A percentile compares a stretch with the other conserved stretches of the same genome.
Evolutionary conservation across 2,888 invertebrate species (phyloP).

Genomic region (Pyrrhopygopsis socrates): DNA sequence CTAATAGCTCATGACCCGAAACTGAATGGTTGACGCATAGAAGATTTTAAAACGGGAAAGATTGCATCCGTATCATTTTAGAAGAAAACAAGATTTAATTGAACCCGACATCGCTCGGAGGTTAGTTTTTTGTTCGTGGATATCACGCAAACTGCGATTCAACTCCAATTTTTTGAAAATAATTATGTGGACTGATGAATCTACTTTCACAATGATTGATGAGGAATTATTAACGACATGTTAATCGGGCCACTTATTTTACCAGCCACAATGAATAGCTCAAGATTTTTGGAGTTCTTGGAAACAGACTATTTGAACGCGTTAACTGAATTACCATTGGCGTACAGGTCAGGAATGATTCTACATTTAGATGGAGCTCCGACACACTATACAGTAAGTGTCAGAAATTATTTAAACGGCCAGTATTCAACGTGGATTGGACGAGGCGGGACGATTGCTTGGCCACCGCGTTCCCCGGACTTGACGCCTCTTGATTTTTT

Average conservation of each 20-base stretch:
- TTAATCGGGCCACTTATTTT: slow-evolving; percentile 35
- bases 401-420: slow-evolving; percentile 31
- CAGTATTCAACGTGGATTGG: slow-evolving; percentile 52
- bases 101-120: slow-evolving; percentile 2
- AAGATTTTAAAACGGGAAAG: slow-evolving; percentile 12
- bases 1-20: neutral
- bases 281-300: slow-evolving; percentile 29
- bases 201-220: slow-evolving; percentile 38
- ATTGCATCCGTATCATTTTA: slow-evolving; percentile 14
- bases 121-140: slow-evolving; percentile 19
- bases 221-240: slow-evolving; percentile 22
- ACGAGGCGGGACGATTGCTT: slow-evolving; percentile 44
- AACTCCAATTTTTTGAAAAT: slow-evolving; percentile 76
- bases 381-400: slow-evolving; percentile 40
- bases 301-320: neutral
- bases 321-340: neutral
- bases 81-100: slow-evolving; percentile 13
- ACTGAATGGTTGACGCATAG: slow-evolving; percentile 2
- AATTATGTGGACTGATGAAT: slow-evolving; percentile 28
- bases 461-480: slow-evolving; percentile 63
- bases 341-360: neutral
- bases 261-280: slow-evolving; percentile 8
- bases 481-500: slow-evolving; percentile 56
- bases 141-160: neutral
- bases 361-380: slow-evolving; percentile 58